Evolutionary conservation across 2,113 vertebrate species (phyloP).

Genomic region (Xiphophorus couchianus): DNA sequence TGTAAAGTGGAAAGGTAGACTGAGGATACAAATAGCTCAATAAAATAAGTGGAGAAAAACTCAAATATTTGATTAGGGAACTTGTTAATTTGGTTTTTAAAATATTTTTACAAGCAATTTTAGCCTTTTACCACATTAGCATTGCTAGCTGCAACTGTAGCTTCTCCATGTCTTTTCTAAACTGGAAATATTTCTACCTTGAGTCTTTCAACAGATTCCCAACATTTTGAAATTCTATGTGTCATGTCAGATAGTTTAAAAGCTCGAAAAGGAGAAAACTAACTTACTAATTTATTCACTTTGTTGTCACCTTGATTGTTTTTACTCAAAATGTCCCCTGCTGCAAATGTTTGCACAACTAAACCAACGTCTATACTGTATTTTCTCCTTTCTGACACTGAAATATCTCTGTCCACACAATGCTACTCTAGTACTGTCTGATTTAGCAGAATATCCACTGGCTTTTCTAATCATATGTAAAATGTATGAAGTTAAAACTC

Average conservation of each 20-base stretch:
- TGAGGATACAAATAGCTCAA: neutral
- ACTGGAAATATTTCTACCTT: neutral
- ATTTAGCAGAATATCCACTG: no score
- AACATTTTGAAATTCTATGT: neutral
- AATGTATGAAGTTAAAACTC: no score
- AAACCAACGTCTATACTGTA: no score
- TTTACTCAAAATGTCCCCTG: no score
- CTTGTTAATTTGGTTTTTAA: no score
- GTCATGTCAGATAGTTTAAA: neutral
- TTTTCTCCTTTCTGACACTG: no score
- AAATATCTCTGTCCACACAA: no score
- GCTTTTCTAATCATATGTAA: no score
- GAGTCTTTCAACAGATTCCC: neutral
- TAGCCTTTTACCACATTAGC: neutral
- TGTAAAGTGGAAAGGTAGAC: neutral
- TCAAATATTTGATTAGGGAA: no score
- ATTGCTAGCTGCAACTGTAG: neutral
- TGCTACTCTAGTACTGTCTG: no score
- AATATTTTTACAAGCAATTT: neutral
- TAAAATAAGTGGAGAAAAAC: neutral
- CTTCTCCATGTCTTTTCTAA: neutral
- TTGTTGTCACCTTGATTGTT: neutral
- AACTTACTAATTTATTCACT: neutral
- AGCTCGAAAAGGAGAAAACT: neutral
- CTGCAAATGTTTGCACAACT: no score